Evolutionary conservation across 2,888 invertebrate genomes (phyloP), one percentile per base, ranked within the genome.

Genomic region (Melitaea athalia): DNA sequence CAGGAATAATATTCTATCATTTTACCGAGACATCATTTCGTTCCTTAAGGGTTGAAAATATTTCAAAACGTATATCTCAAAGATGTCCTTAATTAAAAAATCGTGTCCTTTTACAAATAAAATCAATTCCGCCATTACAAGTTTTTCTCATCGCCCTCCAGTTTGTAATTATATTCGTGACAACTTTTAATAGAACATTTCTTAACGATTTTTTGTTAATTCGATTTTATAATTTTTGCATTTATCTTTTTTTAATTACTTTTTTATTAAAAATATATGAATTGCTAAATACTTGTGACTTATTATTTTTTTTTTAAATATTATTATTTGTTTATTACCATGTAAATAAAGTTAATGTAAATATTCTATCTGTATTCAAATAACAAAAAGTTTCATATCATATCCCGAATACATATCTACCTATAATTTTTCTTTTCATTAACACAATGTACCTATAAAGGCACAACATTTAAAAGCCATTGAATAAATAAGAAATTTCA

Each of bases 51-150:
- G 7, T 0, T 8, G 45, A 10, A 24, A 6, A 3, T 47, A 10
- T 7, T 47, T 49, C 59, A 42, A n/a, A 14, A 11, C 57, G 33
- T 55, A 38, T 38, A 17, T 4, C 43, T 57, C 47, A 43, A 52
- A 38, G n/a, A 60, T 53, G 61, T 59, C 69, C 77, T 68, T 89
- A 89, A 90, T 91, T 88, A 88, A 92, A 91, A 92, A 92, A 91
- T 88, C 92, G 92, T 92, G 92, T 89, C 86, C 82, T 83, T 83
- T 86, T 81, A 73, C 87, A 91, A 92, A 92, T 91, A 92, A 90
- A 91, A 91, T 91, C 91, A 92, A 92, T 92, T 85, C 82, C 77
- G 77, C 81, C 80, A 57, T 60, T 63, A 59, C 63, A 71, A 72
- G 60, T 72, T 74, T 72, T 72, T 72, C 57, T 63, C 72, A 63